Percentiles rank a stretch among this genome's conserved stretches.
These are phyloP conservation scores for Ophioderma brevispina DNA, from an alignment of 35 echinoderm and acorn worm genomes.

Conservation along the genomic window DNA sequence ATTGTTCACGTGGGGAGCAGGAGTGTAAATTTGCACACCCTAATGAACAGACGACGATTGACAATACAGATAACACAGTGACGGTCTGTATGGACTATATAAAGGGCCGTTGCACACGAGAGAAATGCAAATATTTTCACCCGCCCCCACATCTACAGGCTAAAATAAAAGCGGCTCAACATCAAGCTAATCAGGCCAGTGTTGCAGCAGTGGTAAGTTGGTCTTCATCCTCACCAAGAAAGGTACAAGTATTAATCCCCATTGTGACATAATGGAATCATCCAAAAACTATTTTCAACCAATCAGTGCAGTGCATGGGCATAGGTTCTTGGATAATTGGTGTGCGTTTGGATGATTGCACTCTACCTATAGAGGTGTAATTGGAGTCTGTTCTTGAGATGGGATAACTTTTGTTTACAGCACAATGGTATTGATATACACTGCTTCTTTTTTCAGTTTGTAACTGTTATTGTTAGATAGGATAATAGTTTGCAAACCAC, in stretches of 20 bases:
- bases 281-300: constrained; percentile 24
- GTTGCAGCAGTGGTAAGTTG: constrained; percentile 61
- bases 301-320: constrained; percentile 39
- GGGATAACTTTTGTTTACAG: constrained; percentile 17
- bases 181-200: constrained; percentile 73
- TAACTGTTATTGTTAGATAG: too few relatives aligned
- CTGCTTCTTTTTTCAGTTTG: background rate
- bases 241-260: background rate
- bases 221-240: constrained; percentile 7
- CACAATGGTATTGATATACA: background rate
- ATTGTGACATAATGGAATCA: constrained; percentile 29
- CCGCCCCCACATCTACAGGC: constrained; percentile 96
- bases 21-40: constrained; percentile 99
- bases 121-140: constrained; percentile 99
- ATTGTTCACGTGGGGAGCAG: constrained; percentile 94
- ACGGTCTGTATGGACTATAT: constrained; percentile 99
- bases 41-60: constrained; percentile 85
- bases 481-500: too few relatives aligned
- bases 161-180: constrained; percentile 98
- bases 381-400: background rate
- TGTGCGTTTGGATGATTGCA: constrained; percentile 5
- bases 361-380: background rate
- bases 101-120: constrained; percentile 95
- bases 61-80: constrained; percentile 92
- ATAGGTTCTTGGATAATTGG: constrained; percentile 19